phyloP scores from a whole-genome alignment of 2,888 invertebrate genomes.

The Neoitamus cyanurus region DNA sequence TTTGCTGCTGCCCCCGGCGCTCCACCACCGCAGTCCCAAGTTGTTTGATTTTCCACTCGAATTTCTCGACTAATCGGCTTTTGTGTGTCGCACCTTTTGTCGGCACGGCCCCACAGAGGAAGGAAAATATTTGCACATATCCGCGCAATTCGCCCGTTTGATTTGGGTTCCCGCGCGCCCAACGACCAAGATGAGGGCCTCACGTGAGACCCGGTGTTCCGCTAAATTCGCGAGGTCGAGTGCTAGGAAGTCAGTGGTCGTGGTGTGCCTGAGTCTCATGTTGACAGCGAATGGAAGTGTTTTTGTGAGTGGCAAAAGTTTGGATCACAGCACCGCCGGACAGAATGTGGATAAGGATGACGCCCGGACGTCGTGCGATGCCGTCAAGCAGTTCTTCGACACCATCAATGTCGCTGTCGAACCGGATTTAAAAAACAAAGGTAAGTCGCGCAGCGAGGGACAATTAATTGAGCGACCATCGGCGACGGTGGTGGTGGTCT shows the following conservation, averaged over 20 bases:
- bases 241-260: constrained; percentile 31
- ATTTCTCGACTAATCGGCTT: constrained; percentile 1
- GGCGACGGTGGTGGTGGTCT: not conserved
- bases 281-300: constrained; percentile 2
- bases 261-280: constrained; percentile 27
- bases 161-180: not conserved
- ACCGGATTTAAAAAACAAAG: constrained; percentile 40
- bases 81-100: not conserved
- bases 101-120: not conserved
- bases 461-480: not conserved
- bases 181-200: constrained; percentile 27
- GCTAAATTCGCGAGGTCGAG: not conserved
- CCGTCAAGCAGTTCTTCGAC: constrained; percentile 40
- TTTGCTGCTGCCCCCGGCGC: not conserved
- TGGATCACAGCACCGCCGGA: constrained; percentile 8
- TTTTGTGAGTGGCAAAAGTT: constrained; percentile 45
- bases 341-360: constrained; percentile 35
- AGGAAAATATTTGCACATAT: not conserved
- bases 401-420: constrained; percentile 27
- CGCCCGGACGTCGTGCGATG: constrained; percentile 17
- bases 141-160: not conserved
- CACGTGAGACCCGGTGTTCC: constrained; percentile 27
- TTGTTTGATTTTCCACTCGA: constrained; percentile 15
- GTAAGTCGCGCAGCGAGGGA: not conserved
- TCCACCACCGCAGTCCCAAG: not conserved